These are phyloP conservation scores for Isaurus tuberculatus DNA, from an alignment of 92 coral and sea anemone species.

Conservation along the genomic window DNA sequence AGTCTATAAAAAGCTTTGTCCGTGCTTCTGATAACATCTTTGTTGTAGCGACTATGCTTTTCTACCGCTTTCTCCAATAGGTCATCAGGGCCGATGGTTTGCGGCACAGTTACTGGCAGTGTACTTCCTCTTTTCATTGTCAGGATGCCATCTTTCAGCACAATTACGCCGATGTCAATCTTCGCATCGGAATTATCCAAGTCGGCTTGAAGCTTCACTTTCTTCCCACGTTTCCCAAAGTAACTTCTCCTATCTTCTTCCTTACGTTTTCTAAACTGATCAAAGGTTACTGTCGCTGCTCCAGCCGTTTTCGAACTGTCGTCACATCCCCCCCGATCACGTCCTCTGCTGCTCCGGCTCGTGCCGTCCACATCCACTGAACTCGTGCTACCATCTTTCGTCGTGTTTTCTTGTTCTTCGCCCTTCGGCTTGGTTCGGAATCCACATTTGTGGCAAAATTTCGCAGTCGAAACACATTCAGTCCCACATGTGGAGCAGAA, in stretches of 20 bases:
- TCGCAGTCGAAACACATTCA: slow-evolving; percentile 36
- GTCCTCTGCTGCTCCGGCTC: slow-evolving; percentile 36
- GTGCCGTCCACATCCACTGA: slow-evolving; percentile 38
- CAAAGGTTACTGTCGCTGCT: slow-evolving; percentile 41
- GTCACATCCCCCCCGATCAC: slow-evolving; percentile 29
- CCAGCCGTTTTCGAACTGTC: slow-evolving; percentile 40
- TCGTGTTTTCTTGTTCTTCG: slow-evolving; percentile 38
- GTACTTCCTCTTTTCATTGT: slow-evolving; percentile 58
- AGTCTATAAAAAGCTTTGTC: slow-evolving; percentile 44
- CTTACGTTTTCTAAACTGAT: slow-evolving; percentile 32
- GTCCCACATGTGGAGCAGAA: slow-evolving; percentile 45
- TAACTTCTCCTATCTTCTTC: slow-evolving; percentile 47
- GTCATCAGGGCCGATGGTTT: slow-evolving; percentile 62
- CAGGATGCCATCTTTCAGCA: slow-evolving; percentile 61
- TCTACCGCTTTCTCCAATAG: slow-evolving; percentile 71
- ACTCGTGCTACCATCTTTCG: slow-evolving; percentile 40
- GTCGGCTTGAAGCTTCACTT: slow-evolving; percentile 39
- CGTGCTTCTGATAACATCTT: slow-evolving; percentile 60
- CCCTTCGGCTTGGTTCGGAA: slow-evolving; percentile 34
- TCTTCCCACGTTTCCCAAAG: slow-evolving; percentile 39
- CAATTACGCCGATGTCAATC: slow-evolving; percentile 66
- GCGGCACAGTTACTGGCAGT: slow-evolving; percentile 70
- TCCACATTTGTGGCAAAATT: slow-evolving; percentile 39
- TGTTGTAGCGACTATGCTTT: slow-evolving; percentile 75
- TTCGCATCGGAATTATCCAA: slow-evolving; percentile 58